Evolutionary conservation across 2,797 vertebrate species (phyloP).

Genomic region (Limosa lapponica): DNA sequence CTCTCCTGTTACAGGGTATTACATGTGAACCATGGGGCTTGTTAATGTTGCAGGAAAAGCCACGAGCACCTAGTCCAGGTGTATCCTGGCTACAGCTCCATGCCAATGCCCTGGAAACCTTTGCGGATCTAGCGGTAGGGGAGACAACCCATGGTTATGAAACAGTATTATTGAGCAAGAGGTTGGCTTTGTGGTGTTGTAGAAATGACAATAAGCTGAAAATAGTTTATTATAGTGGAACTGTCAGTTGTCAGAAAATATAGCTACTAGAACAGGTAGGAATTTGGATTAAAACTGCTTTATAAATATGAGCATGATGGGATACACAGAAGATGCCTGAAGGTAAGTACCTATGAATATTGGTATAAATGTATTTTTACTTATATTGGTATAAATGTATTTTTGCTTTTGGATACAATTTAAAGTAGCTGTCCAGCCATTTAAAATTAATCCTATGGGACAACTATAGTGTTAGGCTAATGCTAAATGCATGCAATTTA

Average conservation of each 20-base stretch:
- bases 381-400: background rate
- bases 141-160: background rate
- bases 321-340: background rate
- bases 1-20: background rate
- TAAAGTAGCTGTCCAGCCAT: background rate
- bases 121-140: accelerated
- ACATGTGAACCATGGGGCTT: background rate
- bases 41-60: background rate
- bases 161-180: background rate
- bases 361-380: background rate
- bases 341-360: background rate
- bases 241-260: background rate
- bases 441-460: background rate
- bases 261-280: background rate
- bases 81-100: background rate
- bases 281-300: background rate
- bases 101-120: background rate
- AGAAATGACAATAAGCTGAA: background rate
- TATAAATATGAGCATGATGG: background rate
- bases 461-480: background rate
- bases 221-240: background rate
- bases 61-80: background rate
- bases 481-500: background rate
- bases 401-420: background rate
- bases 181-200: background rate